phyloP scores from a whole-genome alignment of 2,113 vertebrate species.

The Uria aalge region DNA sequence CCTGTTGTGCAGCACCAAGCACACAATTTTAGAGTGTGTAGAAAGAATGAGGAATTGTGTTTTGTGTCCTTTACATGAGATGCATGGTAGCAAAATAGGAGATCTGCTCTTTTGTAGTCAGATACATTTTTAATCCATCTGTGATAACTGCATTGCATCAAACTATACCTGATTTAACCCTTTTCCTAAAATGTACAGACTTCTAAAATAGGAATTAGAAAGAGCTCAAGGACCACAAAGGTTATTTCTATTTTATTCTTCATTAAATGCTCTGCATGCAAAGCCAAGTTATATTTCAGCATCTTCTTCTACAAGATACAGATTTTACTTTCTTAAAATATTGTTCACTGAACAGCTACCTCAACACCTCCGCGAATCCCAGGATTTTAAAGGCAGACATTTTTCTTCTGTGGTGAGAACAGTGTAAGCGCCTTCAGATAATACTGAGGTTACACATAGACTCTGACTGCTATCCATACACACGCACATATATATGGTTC shows the following conservation, averaged over 20 bases:
- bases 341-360: not conserved
- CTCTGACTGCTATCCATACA: not conserved
- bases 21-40: not conserved
- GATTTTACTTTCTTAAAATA: not conserved
- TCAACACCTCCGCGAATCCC: not conserved
- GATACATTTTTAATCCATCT: not conserved
- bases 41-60: not conserved
- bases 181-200: not conserved
- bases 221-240: not conserved
- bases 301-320: not conserved
- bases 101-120: not conserved
- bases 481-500: not conserved
- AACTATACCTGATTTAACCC: not conserved
- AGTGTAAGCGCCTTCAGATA: not conserved
- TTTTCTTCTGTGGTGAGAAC: not conserved
- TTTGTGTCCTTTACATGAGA: not conserved
- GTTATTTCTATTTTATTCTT: not conserved
- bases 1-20: not conserved
- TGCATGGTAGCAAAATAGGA: not conserved
- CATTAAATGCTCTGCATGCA: not conserved
- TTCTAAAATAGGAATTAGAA: not conserved
- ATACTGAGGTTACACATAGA: not conserved
- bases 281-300: not conserved
- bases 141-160: not conserved
- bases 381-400: not conserved